Evolutionary conservation across 2,113 vertebrate genomes (phyloP).

Genomic region (Halcyon senegalensis): DNA sequence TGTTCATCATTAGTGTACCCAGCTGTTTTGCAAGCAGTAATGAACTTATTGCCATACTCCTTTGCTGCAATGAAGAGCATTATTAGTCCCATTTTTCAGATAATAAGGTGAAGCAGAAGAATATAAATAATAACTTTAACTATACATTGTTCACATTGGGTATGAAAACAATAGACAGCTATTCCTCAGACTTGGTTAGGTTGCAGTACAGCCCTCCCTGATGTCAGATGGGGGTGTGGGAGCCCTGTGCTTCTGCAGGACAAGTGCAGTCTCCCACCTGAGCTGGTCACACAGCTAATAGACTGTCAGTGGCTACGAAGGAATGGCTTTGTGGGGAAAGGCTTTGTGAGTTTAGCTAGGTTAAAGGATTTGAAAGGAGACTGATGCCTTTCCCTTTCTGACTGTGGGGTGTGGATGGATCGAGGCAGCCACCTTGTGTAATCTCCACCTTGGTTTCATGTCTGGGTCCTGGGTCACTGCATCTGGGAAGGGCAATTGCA

Average conservation of each 20-base stretch:
- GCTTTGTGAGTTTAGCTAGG: not conserved
- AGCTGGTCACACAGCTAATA: accelerated
- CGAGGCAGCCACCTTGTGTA: not conserved
- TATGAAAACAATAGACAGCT: not conserved
- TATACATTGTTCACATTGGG: not conserved
- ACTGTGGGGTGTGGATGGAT: accelerated
- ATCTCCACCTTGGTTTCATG: not conserved
- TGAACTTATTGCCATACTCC: not conserved
- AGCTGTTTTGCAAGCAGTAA: not conserved
- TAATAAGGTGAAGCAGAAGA: not conserved
- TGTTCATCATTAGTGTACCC: not conserved
- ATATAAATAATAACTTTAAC: not conserved
- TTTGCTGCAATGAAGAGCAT: not conserved
- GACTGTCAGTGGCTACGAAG: not conserved
- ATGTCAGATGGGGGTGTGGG: not conserved
- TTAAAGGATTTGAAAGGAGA: not conserved
- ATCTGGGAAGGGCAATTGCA: not conserved
- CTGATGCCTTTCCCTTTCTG: not conserved
- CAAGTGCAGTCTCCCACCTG: not conserved
- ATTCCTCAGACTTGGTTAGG: not conserved
- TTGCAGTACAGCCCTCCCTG: not conserved
- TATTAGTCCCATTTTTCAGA: conserved; percentile 15
- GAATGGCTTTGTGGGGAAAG: not conserved
- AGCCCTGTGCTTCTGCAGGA: not conserved
- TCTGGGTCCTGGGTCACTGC: not conserved